Percentiles rank a stretch among this genome's conserved stretches.
These are phyloP conservation scores for Diadumene lineata DNA, from an alignment of 92 coral and sea anemone species.

Conservation along the genomic window DNA sequence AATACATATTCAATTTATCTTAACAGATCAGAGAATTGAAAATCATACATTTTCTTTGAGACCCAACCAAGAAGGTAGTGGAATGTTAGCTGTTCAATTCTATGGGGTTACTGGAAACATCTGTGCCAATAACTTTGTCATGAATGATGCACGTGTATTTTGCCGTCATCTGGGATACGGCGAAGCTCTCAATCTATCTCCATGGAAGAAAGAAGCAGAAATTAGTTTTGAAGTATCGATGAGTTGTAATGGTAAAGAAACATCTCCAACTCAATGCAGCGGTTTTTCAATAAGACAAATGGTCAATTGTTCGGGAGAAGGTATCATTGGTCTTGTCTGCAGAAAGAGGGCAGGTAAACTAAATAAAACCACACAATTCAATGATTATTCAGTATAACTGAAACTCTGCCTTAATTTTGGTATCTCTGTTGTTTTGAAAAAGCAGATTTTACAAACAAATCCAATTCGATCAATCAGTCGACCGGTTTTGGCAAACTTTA, in stretches of 20 bases:
- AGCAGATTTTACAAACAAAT: no score
- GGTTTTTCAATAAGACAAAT: neutral
- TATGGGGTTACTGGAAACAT: constrained; percentile 13
- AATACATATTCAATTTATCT: neutral
- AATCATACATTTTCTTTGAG: neutral
- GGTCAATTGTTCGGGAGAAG: neutral
- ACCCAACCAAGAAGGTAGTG: neutral
- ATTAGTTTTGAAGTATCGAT: constrained; percentile 4
- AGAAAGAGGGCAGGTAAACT: neutral
- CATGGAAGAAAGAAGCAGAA: neutral
- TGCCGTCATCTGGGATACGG: constrained; percentile 2
- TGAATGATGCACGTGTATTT: constrained; percentile 4
- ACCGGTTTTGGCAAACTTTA: no score
- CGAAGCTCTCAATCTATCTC: constrained; percentile 6
- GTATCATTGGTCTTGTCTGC: constrained; percentile 1
- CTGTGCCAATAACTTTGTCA: neutral
- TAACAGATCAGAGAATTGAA: neutral
- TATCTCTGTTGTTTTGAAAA: no score
- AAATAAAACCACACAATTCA: neutral
- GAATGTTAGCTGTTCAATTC: neutral
- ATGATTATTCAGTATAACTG: neutral
- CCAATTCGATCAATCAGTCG: no score
- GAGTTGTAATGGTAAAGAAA: constrained; percentile 7
- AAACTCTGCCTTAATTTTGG: no score
- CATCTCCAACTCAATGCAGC: neutral